phyloP scores from a whole-genome alignment of 2,888 invertebrate genomes.

The Leucophenga maculata region DNA sequence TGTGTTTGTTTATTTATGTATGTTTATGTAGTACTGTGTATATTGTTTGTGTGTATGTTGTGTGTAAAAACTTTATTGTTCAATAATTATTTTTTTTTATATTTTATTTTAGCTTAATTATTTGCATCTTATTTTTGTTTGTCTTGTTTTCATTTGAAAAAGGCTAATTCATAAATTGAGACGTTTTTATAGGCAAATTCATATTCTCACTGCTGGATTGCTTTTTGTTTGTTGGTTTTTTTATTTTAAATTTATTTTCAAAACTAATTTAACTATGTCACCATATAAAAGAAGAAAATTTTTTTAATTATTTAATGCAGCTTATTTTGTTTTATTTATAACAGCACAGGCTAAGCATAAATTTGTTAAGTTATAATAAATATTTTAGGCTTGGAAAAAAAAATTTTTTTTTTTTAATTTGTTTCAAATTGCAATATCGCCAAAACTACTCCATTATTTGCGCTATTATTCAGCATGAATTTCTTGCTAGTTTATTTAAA shows the following conservation, averaged over 20 bases:
- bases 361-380: constrained; percentile 17
- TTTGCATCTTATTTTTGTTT: constrained; percentile 23
- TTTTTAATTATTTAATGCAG: constrained; percentile 2
- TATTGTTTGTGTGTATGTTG: constrained; percentile 33
- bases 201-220: constrained; percentile 1
- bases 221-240: constrained; percentile 43
- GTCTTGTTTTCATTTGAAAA: background rate
- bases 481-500: too few species aligned
- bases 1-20: constrained; percentile 37
- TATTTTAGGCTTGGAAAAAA: background rate
- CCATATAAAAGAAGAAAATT: constrained; percentile 32
- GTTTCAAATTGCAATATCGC: constrained; percentile 22
- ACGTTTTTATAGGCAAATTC: constrained; percentile 54
- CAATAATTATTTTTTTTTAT: constrained; percentile 22
- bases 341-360: too few species aligned
- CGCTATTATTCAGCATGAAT: too few species aligned
- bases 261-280: constrained; percentile 52
- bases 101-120: constrained; percentile 32
- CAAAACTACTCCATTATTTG: too few species aligned
- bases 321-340: constrained; percentile 9
- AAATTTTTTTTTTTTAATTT: constrained; percentile 1
- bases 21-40: constrained; percentile 47
- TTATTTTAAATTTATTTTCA: constrained; percentile 47
- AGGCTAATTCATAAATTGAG: constrained; percentile 35
- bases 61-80: constrained; percentile 39